Conservation (phyloP, 2,888 invertebrate genomes). For the Tromatobia lineatoria region DNA sequence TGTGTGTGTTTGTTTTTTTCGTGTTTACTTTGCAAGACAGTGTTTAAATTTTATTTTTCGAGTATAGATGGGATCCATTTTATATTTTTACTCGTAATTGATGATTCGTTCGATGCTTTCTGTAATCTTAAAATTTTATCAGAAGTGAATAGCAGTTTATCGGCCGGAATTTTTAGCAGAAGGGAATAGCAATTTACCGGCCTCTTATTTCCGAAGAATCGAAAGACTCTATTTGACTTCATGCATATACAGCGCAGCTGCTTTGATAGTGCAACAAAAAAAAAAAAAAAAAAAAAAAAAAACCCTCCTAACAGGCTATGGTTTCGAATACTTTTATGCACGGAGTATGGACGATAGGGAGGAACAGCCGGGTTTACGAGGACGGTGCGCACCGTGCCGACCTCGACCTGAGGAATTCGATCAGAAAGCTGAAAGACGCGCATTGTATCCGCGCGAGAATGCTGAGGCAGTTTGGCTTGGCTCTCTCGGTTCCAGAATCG, state of each 20-base stretch:
- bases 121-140: neutral
- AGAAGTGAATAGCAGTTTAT: too few relatives aligned
- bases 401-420: conserved; percentile 65
- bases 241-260: neutral
- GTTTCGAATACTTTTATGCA: conserved; percentile 36
- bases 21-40: too few relatives aligned
- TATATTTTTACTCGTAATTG: too few relatives aligned
- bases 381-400: conserved; percentile 13
- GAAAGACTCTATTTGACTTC: conserved; percentile 4
- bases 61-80: too few relatives aligned
- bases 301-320: neutral
- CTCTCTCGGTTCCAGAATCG: conserved; percentile 3
- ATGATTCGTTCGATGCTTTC: too few relatives aligned
- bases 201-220: neutral
- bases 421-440: conserved; percentile 68
- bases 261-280: neutral
- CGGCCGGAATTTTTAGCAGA: neutral
- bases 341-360: conserved; percentile 22
- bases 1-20: too few relatives aligned
- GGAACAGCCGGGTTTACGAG: conserved; percentile 60
- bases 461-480: conserved; percentile 50
- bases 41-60: too few relatives aligned
- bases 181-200: neutral
- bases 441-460: conserved; percentile 63
- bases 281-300: too few relatives aligned